These are phyloP conservation scores for Sander vitreus DNA, from an alignment of 2,113 vertebrate species.

Conservation along the genomic window DNA sequence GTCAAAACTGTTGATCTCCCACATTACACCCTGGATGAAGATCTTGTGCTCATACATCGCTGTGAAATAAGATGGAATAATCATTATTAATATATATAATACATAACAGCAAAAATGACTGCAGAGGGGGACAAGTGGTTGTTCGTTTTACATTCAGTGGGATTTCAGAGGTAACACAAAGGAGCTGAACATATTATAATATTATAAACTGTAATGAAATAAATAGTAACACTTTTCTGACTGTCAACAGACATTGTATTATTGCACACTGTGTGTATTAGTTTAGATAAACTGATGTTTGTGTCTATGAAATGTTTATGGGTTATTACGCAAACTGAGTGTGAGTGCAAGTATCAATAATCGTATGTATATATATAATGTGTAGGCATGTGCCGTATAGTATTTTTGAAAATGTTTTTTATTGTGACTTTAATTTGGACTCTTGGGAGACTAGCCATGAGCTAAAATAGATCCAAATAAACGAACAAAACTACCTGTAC, in stretches of 20 bases:
- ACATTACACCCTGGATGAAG: slow-evolving; percentile 96
- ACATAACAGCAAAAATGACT: not conserved
- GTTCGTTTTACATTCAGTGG: not conserved
- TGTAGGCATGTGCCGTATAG: not conserved
- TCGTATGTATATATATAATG: not conserved
- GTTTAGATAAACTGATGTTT: not conserved
- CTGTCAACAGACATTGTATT: not conserved
- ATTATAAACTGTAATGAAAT: not conserved
- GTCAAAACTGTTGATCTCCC: slow-evolving; percentile 99
- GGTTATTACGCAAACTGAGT: not conserved
- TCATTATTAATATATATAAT: no score
- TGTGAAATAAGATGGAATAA: slow-evolving; percentile 70
- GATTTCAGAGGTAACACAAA: slow-evolving; percentile 12
- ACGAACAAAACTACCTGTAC: not conserved
- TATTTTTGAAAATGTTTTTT: not conserved
- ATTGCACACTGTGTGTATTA: not conserved
- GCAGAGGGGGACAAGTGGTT: not conserved
- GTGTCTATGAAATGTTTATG: no score
- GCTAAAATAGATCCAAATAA: not conserved
- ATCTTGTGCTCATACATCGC: slow-evolving; percentile 99
- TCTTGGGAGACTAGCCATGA: not conserved
- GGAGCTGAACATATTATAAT: not conserved
- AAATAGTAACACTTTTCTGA: not conserved
- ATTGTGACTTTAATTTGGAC: not conserved
- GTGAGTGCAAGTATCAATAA: not conserved